These are phyloP conservation scores for Cepaea hortensis DNA, from an alignment of 2,888 invertebrate genomes.

Conservation along the genomic window DNA sequence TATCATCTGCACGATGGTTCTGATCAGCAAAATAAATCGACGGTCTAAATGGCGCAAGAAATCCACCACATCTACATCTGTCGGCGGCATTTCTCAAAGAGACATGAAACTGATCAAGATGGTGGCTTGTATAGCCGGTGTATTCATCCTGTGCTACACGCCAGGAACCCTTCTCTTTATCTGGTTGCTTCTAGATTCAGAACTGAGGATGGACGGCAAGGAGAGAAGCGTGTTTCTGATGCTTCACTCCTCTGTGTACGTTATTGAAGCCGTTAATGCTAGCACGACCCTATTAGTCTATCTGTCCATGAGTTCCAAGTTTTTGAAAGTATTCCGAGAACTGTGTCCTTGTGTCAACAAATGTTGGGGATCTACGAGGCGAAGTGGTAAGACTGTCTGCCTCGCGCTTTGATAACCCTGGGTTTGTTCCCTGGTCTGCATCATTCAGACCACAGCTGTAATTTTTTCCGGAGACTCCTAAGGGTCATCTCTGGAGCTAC, in stretches of 20 bases:
- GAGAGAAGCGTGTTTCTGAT: neutral
- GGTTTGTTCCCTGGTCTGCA: too few species aligned
- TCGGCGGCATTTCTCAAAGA: neutral
- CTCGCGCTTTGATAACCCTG: too few species aligned
- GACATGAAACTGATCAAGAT: constrained; percentile 21
- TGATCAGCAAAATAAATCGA: neutral
- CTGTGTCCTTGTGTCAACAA: neutral
- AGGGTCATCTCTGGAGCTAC: too few species aligned
- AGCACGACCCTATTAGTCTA: constrained; percentile 8
- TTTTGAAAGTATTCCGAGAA: neutral
- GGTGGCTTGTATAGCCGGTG: constrained; percentile 17
- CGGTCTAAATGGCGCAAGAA: neutral
- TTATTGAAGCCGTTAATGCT: constrained; percentile 17
- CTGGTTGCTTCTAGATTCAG: constrained; percentile 23
- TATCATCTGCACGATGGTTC: neutral
- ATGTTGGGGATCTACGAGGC: neutral
- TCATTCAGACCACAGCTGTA: neutral
- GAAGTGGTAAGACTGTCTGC: too few species aligned
- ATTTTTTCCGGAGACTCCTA: too few species aligned
- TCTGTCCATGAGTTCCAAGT: neutral
- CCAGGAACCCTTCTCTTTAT: constrained; percentile 19
- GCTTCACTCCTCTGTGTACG: neutral
- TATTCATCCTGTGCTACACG: constrained; percentile 24
- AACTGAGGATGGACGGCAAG: neutral
- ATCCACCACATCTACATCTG: neutral